These are phyloP conservation scores for Uropetala carovei DNA, from an alignment of 2,888 invertebrate genomes.

Conservation along the genomic window DNA sequence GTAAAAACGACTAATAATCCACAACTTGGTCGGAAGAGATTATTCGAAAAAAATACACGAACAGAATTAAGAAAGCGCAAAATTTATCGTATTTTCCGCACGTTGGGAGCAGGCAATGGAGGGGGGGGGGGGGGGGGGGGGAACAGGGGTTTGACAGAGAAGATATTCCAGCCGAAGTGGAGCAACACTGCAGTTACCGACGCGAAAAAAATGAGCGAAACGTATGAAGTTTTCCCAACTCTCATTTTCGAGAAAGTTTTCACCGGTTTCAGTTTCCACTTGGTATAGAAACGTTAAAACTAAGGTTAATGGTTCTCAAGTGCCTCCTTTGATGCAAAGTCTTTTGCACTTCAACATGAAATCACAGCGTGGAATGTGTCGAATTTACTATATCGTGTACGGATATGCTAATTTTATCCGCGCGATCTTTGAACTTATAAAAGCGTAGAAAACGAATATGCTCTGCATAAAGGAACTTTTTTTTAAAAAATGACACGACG, in stretches of 20 bases:
- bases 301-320: too few species aligned
- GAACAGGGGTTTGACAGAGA: background rate
- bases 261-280: background rate
- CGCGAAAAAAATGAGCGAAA: conserved; percentile 13
- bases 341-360: too few species aligned
- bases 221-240: background rate
- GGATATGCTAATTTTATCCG: too few species aligned
- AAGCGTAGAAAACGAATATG: too few species aligned
- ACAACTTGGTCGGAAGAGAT: background rate
- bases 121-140: background rate
- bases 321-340: too few species aligned
- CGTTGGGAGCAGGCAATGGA: background rate
- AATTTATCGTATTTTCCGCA: background rate
- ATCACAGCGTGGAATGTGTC: too few species aligned
- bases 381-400: too few species aligned
- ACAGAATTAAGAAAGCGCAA: conserved; percentile 1
- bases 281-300: too few species aligned
- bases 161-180: background rate
- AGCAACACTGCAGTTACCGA: background rate
- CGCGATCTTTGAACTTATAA: too few species aligned
- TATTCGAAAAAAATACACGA: background rate
- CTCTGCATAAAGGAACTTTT: too few species aligned
- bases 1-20: too few species aligned
- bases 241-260: conserved; percentile 50
- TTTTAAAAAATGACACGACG: too few species aligned